Evolutionary conservation across 2,888 invertebrate genomes (phyloP), one percentile per base, ranked within the genome.

Genomic region (Amaurobius ferox): DNA sequence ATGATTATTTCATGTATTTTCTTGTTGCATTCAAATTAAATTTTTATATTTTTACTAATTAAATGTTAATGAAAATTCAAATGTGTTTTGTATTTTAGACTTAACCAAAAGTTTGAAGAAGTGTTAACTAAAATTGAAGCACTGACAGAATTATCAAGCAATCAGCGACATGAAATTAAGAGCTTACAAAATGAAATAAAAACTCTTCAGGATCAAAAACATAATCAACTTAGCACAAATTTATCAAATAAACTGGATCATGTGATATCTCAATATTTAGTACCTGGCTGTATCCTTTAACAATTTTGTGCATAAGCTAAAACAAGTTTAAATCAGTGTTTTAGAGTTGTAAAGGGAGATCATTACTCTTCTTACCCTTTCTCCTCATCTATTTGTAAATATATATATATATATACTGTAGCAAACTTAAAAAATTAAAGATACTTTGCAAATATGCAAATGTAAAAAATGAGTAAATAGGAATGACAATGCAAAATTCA

Each of bases 151-250:
- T 32, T 77, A 0, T 3, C 77, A n/a, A 62, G 39, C 13, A 72
- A 55, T 3, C 91, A 91, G 81, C 90, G 91, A 86, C 81, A 88
- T 40, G 90, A 91, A 81, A 89, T 91, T 48, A 89, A 89, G 48
- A 89, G 90, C 62, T 88, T 91, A n/a, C 87, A 89, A 11, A 89
- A 89, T 32, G 90, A 91, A 74, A 89, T 91, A 39, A 90, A 90
- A 66, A 85, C 89, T 72, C 88, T 90, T 70, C 86, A 89, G 39
- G 89, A 90, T 30, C 89, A 90, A 40, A 89, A 89, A 16, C 55
- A 28, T 16, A 88, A 88, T 19, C 89, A 89, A 11, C 13, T 39
- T 11, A 67, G 26, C 40, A 9, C 39, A 19, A 67, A 66, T n/a
- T 2, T 76, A n/a, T 62, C 73, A n/a, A 83, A 39, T 23, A 85